Evolutionary conservation across 2,888 invertebrate genomes (phyloP).

Genomic region (Parnassius glacialis): DNA sequence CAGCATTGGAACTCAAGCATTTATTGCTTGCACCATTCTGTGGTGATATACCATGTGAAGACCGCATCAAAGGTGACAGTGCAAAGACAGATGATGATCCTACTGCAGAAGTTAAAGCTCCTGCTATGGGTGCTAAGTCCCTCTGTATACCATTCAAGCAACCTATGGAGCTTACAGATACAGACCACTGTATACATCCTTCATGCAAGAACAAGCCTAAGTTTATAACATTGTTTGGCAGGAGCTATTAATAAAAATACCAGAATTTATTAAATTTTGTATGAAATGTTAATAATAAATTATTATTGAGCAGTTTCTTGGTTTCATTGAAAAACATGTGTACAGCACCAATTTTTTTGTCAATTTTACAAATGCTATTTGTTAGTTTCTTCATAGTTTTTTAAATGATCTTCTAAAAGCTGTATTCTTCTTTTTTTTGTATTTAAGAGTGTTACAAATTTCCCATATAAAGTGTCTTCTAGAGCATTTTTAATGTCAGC

Average conservation of each 20-base stretch:
- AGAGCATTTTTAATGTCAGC: conserved; percentile 47
- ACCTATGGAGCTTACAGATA: conserved; percentile 81
- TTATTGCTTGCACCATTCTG: conserved; percentile 98
- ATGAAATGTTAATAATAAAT: conserved; percentile 26
- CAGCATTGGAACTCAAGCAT: conserved; percentile 91
- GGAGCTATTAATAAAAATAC: conserved; percentile 86
- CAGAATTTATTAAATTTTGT: not conserved
- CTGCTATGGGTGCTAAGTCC: conserved; percentile 99
- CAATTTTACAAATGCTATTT: conserved; percentile 1
- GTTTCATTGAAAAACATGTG: conserved; percentile 14
- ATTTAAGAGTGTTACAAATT: conserved; percentile 62
- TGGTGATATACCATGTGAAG: conserved; percentile 93
- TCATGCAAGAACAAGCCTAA: conserved; percentile 89
- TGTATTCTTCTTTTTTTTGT: conserved; percentile 61
- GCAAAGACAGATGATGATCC: conserved; percentile 85
- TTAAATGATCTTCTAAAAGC: conserved; percentile 52
- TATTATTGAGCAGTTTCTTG: conserved; percentile 38
- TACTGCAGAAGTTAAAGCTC: conserved; percentile 86
- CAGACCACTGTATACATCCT: conserved; percentile 93
- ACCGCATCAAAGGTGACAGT: conserved; percentile 97
- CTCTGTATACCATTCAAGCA: conserved; percentile 98
- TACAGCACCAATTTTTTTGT: conserved; percentile 4
- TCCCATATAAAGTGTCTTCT: conserved; percentile 58
- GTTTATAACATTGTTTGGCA: conserved; percentile 95
- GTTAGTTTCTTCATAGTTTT: conserved; percentile 33